phyloP scores from a whole-genome alignment of 2,113 vertebrate species.

The Syrrhaptes paradoxus region DNA sequence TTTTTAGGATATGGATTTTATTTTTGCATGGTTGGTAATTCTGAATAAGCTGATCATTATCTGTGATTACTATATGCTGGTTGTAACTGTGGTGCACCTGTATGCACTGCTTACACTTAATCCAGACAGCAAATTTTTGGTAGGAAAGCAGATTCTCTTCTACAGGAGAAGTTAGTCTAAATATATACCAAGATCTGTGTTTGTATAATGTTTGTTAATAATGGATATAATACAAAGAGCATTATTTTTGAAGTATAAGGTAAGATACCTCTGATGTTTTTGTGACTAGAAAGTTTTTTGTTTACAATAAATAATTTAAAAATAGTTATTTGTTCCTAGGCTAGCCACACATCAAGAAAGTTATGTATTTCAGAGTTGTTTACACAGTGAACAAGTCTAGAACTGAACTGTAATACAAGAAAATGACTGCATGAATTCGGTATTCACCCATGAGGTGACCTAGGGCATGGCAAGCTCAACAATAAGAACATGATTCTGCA shows the following conservation, averaged over 20 bases:
- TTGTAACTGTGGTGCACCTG: background rate
- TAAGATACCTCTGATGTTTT: background rate
- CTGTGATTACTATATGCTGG: background rate
- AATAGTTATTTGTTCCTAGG: background rate
- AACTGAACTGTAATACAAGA: background rate
- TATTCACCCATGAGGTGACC: background rate
- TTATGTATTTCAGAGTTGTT: background rate
- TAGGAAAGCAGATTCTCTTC: background rate
- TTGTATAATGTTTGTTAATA: background rate
- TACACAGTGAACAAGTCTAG: background rate
- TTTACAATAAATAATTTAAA: background rate
- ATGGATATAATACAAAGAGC: background rate
- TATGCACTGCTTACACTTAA: background rate
- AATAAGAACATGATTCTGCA: background rate
- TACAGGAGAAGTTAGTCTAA: background rate
- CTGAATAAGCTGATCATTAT: background rate
- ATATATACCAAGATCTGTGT: background rate
- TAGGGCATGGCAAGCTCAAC: background rate
- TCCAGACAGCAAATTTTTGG: background rate
- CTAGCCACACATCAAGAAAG: background rate
- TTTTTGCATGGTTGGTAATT: background rate
- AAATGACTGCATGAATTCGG: background rate
- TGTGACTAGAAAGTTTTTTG: background rate
- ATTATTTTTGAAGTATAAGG: background rate
- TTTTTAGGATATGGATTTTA: background rate